Conservation (phyloP, 1,140 invertebrate genomes). For the Leguminivora glycinivorella region DNA sequence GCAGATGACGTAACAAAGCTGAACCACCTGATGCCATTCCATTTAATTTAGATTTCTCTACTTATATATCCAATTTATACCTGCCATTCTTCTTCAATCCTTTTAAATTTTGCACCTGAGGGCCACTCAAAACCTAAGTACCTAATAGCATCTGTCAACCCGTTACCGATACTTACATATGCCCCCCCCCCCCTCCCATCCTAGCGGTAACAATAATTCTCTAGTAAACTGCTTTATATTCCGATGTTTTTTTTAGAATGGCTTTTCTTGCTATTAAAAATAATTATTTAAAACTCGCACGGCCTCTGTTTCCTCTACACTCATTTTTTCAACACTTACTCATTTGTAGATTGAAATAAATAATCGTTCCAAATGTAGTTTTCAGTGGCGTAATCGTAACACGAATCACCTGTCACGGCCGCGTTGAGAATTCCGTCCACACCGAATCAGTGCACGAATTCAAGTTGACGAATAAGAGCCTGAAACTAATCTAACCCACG, state of each 20-base stretch:
- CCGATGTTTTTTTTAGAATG: no score
- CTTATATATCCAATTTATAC: neutral
- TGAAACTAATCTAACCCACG: slow-evolving; percentile 73
- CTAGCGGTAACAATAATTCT: no score
- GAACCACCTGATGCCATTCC: neutral
- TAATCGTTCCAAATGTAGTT: neutral
- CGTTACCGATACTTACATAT: no score
- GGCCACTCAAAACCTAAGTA: no score
- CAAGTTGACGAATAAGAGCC: slow-evolving; percentile 56
- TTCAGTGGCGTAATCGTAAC: slow-evolving; percentile 35
- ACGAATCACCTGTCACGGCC: slow-evolving; percentile 34
- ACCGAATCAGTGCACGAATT: slow-evolving; percentile 48
- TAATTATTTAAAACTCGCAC: no score
- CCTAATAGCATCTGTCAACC: no score
- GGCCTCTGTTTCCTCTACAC: no score
- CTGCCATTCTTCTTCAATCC: neutral
- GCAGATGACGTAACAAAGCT: neutral
- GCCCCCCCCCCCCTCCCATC: no score
- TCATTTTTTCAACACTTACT: no score
- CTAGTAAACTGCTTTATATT: no score
- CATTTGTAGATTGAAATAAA: neutral
- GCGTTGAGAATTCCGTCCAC: slow-evolving; percentile 38
- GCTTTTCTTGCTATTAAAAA: no score
- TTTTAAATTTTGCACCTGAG: no score
- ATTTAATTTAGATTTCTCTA: neutral